These are phyloP conservation scores for Echinops telfairi DNA, from an alignment of 2,113 vertebrate genomes.

Conservation along the genomic window DNA sequence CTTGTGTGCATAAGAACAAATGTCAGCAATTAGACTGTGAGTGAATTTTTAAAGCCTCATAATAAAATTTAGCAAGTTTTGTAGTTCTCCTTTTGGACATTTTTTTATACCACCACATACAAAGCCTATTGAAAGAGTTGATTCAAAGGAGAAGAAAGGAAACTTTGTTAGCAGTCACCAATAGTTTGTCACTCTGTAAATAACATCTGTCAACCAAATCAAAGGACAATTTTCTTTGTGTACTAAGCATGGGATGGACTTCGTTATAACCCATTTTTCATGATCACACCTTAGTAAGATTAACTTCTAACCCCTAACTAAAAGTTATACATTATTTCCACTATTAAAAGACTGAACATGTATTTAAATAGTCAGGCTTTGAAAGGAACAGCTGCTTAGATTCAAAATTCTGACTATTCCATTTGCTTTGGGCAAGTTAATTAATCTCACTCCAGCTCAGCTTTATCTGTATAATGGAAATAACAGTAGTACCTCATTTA, in stretches of 20 bases:
- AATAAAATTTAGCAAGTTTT: constrained; percentile 55
- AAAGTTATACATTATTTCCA: too few species aligned
- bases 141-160: constrained; percentile 64
- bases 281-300: background rate
- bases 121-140: constrained; percentile 57
- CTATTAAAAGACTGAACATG: too few species aligned
- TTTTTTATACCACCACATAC: constrained; percentile 54
- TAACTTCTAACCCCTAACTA: too few species aligned
- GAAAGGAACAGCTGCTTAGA: too few species aligned
- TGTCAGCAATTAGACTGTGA: background rate
- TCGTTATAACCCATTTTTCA: constrained; percentile 25
- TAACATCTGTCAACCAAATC: constrained; percentile 49
- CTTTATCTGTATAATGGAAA: too few species aligned
- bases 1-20: constrained; percentile 43
- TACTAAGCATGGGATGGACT: background rate
- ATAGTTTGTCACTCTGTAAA: constrained; percentile 57
- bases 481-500: too few species aligned
- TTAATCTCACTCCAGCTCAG: too few species aligned
- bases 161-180: constrained; percentile 57
- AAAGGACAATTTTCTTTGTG: constrained; percentile 27
- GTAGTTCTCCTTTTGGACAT: constrained; percentile 8
- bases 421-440: too few species aligned
- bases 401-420: too few species aligned
- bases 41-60: constrained; percentile 37
- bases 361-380: too few species aligned